Conservation (phyloP, 2,797 vertebrate genomes). For the Myotis vivesi region DNA sequence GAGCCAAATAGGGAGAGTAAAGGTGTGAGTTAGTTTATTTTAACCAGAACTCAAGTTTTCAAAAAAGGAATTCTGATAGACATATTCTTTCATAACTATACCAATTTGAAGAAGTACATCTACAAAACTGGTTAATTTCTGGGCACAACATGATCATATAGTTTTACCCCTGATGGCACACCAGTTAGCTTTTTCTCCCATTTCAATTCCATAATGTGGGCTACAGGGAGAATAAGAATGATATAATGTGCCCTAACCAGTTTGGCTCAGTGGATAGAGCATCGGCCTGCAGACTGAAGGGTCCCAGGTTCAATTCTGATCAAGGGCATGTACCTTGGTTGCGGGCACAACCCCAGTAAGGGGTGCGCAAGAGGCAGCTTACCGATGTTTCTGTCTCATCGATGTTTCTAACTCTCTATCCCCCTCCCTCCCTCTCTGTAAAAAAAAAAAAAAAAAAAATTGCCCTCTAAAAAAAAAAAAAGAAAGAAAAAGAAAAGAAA, state of each 20-base stretch:
- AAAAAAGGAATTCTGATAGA: background rate
- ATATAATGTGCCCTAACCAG: background rate
- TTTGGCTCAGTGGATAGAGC: no score
- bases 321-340: no score
- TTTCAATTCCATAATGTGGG: background rate
- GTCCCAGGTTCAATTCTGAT: no score
- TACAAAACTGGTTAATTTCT: slow-evolving; percentile 2
- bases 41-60: background rate
- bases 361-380: no score
- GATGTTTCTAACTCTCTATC: no score
- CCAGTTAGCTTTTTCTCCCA: background rate
- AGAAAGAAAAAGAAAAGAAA: background rate
- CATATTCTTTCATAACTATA: background rate
- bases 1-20: background rate
- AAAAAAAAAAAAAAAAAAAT: no score
- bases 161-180: background rate
- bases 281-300: no score
- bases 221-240: background rate
- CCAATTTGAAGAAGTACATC: background rate
- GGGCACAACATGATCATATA: background rate
- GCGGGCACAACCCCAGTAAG: no score
- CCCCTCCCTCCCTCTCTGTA: no score
- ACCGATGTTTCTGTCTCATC: no score
- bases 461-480: no score
- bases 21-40: background rate